Percentiles rank a stretch among this genome's conserved stretches.
Evolutionary conservation across 2,113 vertebrate genomes (phyloP).

Genomic region (Percopsis transmontana): DNA sequence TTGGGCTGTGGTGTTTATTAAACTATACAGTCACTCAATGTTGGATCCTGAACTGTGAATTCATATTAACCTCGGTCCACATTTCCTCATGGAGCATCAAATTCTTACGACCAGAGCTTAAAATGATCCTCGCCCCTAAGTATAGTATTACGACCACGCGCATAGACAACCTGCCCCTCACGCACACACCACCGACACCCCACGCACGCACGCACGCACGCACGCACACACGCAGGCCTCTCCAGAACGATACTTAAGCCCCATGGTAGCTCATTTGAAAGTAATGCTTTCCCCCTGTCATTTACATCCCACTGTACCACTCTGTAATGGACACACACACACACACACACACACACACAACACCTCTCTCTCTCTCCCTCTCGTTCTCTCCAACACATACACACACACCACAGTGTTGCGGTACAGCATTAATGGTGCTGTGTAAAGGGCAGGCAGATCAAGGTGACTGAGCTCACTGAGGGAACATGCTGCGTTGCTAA

Average conservation of each 20-base stretch:
- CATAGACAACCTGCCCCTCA: background rate
- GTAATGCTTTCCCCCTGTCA: slow-evolving; percentile 70
- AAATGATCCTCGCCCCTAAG: slow-evolving; percentile 18
- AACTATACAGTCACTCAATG: background rate
- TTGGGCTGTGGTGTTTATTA: background rate
- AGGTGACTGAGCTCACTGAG: slow-evolving; percentile 80
- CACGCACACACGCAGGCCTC: slow-evolving; percentile 18
- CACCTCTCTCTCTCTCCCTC: slow-evolving; percentile 27
- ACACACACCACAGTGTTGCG: slow-evolving; percentile 51
- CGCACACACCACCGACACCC: background rate
- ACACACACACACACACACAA: slow-evolving; percentile 50
- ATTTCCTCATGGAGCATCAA: slow-evolving; percentile 5
- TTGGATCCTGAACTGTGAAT: background rate
- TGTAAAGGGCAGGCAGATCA: slow-evolving; percentile 82
- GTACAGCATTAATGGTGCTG: slow-evolving; percentile 75
- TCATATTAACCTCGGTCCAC: slow-evolving; percentile 12
- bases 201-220: slow-evolving; percentile 11
- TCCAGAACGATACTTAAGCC: slow-evolving; percentile 64
- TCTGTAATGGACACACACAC: slow-evolving; percentile 70
- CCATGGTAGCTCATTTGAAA: slow-evolving; percentile 74
- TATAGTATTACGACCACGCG: background rate
- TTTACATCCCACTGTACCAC: slow-evolving; percentile 76
- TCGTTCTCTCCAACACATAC: slow-evolving; percentile 48
- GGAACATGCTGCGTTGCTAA: slow-evolving; percentile 75
- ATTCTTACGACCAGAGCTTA: slow-evolving; percentile 11